Evolutionary conservation across 2,888 invertebrate genomes (phyloP).

Genomic region (Anorthoa munda): DNA sequence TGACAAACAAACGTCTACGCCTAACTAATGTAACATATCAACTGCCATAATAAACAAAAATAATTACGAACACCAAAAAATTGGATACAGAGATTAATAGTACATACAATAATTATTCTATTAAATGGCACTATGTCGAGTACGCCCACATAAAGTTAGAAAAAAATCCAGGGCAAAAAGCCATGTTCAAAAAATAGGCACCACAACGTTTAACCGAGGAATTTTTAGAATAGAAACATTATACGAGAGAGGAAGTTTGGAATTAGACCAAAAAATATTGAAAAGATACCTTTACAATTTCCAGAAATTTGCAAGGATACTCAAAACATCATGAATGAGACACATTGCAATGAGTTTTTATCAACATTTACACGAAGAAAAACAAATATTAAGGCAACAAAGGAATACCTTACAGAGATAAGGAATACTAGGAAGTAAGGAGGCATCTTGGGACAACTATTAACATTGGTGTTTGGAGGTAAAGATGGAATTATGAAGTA

Average conservation of each 20-base stretch:
- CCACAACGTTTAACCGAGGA: conserved; percentile 1
- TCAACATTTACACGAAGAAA: conserved; percentile 8
- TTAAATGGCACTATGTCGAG: not conserved
- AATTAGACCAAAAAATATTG: conserved; percentile 2
- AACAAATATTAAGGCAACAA: conserved; percentile 1
- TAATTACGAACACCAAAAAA: not conserved
- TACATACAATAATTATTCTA: not conserved
- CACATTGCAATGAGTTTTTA: conserved; percentile 1
- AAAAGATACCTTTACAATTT: not conserved
- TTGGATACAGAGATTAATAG: too few relatives aligned
- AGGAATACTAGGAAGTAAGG: not conserved
- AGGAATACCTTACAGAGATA: conserved; percentile 9
- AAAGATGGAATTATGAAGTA: not conserved
- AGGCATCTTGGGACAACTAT: conserved; percentile 1
- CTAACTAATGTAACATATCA: not conserved
- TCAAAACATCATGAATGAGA: not conserved
- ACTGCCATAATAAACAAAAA: not conserved
- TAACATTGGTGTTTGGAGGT: not conserved
- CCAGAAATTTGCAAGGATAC: not conserved
- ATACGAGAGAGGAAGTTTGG: not conserved
- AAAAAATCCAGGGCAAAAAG: too few relatives aligned
- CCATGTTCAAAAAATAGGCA: not conserved
- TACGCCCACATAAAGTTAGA: too few relatives aligned
- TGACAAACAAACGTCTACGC: not conserved
- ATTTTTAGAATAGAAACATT: conserved; percentile 3